phyloP scores from a whole-genome alignment of 2,888 invertebrate species.

The Mechanitis mazaeus region DNA sequence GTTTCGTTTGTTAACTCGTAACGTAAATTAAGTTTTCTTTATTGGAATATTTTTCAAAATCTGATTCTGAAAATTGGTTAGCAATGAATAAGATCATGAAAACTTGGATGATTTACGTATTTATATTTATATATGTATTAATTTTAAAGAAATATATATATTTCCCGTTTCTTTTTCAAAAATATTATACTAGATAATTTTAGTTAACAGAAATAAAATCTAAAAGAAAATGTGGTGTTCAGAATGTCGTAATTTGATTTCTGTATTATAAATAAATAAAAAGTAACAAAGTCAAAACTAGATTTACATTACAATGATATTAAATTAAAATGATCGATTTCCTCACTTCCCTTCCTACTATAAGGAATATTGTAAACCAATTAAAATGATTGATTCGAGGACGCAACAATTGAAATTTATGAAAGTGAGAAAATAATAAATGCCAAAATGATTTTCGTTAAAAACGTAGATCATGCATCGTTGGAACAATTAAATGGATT shows the following conservation, averaged over 20 bases:
- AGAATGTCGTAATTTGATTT: neutral
- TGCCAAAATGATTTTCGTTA: constrained; percentile 10
- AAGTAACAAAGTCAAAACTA: too few species aligned
- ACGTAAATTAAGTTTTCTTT: constrained; percentile 39
- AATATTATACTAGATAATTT: too few species aligned
- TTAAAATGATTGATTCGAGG: constrained; percentile 53
- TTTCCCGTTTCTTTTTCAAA: too few species aligned
- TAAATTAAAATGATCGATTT: constrained; percentile 13
- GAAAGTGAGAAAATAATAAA: constrained; percentile 15
- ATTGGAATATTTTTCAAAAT: constrained; percentile 24
- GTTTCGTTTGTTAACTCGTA: constrained; percentile 55
- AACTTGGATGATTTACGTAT: too few species aligned
- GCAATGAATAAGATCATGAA: neutral
- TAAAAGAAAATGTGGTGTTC: neutral
- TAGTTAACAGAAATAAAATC: too few species aligned
- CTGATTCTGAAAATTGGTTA: neutral
- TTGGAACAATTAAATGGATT: constrained; percentile 12
- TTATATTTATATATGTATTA: too few species aligned
- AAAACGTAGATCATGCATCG: constrained; percentile 3
- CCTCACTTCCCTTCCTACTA: constrained; percentile 13
- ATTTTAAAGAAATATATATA: too few species aligned
- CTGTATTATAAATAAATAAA: too few species aligned
- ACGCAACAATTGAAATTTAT: constrained; percentile 15
- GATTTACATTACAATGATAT: neutral
- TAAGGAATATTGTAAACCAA: constrained; percentile 37